Conservation (phyloP, 1,140 invertebrate genomes). For the Holotrichia oblita region DNA sequence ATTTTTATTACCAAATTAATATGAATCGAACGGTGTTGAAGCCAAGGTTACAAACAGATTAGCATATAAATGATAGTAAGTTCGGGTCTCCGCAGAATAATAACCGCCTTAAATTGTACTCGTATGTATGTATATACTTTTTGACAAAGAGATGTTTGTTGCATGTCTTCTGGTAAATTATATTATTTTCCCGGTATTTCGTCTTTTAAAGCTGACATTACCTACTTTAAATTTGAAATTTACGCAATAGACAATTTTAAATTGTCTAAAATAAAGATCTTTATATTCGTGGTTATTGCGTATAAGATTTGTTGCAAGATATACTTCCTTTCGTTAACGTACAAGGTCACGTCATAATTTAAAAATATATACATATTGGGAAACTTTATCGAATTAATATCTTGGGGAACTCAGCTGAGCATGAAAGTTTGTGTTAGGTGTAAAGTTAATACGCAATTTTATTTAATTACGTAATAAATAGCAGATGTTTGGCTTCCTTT, state of each 20-base stretch:
- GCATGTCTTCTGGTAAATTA: not conserved
- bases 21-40: slow-evolving; percentile 30
- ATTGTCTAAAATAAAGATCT: no score
- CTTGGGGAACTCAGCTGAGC: no score
- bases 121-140: not conserved
- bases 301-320: no score
- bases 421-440: no score
- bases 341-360: no score
- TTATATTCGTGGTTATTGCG: not conserved
- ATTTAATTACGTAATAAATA: no score
- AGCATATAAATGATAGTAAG: slow-evolving; percentile 23
- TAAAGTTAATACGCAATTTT: no score
- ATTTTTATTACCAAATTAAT: slow-evolving; percentile 35
- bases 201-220: not conserved
- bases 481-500: no score
- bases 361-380: no score
- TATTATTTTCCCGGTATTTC: not conserved
- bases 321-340: no score
- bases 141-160: slow-evolving; percentile 9
- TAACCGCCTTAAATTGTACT: not conserved
- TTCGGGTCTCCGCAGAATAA: not conserved
- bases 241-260: not conserved
- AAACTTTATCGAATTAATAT: no score
- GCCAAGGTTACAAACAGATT: slow-evolving; percentile 5
- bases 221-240: not conserved